Evolutionary conservation across 2,113 vertebrate species (phyloP).

Genomic region (Erythrocebus patas): DNA sequence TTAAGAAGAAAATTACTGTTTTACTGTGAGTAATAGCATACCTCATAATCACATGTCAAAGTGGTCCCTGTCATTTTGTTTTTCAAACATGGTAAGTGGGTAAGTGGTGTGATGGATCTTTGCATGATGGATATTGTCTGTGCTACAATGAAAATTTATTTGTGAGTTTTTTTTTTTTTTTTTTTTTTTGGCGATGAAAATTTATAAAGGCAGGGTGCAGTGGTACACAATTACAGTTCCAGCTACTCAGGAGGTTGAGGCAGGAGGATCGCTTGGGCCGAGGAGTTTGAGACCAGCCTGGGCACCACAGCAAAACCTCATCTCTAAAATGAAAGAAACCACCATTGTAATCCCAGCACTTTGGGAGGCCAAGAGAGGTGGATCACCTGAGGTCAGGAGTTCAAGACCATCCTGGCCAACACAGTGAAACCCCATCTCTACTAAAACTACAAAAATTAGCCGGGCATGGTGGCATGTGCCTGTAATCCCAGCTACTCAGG

Average conservation of each 20-base stretch:
- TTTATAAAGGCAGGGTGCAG: not conserved
- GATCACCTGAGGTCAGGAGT: not conserved
- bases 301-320: not conserved
- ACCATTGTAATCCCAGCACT: not conserved
- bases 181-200: not conserved
- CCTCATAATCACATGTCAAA: not conserved
- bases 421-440: not conserved
- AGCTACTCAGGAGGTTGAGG: not conserved
- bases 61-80: not conserved
- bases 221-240: not conserved
- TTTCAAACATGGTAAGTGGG: not conserved
- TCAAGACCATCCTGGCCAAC: not conserved
- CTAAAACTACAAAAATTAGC: not conserved
- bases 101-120: not conserved
- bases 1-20: not conserved
- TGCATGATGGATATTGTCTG: not conserved
- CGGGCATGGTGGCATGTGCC: fast-evolving
- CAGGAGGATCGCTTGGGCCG: not conserved
- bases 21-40: not conserved
- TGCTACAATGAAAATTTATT: not conserved
- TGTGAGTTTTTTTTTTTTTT: no score
- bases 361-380: not conserved
- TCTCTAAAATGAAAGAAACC: not conserved
- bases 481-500: not conserved
- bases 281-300: not conserved